Conservation (phyloP, 2,888 invertebrate genomes). For the Lycia hirtaria region DNA sequence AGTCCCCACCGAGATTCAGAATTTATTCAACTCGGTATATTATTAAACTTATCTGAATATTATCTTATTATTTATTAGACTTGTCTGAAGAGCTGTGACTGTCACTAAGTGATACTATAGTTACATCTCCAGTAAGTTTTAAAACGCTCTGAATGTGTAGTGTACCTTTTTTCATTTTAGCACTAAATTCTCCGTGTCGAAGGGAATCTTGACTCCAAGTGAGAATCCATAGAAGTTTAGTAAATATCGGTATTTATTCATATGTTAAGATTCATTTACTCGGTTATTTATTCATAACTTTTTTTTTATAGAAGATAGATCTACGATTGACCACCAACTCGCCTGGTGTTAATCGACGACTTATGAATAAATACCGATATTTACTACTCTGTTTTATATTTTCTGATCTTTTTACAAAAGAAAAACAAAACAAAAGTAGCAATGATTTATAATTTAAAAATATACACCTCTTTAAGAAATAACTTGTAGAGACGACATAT, state of each 20-base stretch:
- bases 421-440: neutral
- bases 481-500: too few species aligned
- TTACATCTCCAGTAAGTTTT: conserved; percentile 31
- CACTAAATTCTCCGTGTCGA: conserved; percentile 7
- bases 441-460: neutral
- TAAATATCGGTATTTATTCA: neutral
- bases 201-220: neutral
- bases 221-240: neutral
- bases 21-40: conserved; percentile 13
- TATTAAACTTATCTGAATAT: too few species aligned
- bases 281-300: too few species aligned
- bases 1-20: neutral
- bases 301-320: too few species aligned
- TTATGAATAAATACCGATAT: neutral
- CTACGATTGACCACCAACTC: too few species aligned
- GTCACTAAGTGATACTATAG: conserved; percentile 28
- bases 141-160: conserved; percentile 12
- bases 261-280: too few species aligned
- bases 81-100: too few species aligned
- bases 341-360: too few species aligned
- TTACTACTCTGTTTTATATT: neutral
- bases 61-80: too few species aligned
- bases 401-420: neutral
- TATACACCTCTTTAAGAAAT: neutral
- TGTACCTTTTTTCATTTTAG: neutral